These are phyloP conservation scores for Percopsis transmontana DNA, from an alignment of 2,113 vertebrate species.

Conservation along the genomic window DNA sequence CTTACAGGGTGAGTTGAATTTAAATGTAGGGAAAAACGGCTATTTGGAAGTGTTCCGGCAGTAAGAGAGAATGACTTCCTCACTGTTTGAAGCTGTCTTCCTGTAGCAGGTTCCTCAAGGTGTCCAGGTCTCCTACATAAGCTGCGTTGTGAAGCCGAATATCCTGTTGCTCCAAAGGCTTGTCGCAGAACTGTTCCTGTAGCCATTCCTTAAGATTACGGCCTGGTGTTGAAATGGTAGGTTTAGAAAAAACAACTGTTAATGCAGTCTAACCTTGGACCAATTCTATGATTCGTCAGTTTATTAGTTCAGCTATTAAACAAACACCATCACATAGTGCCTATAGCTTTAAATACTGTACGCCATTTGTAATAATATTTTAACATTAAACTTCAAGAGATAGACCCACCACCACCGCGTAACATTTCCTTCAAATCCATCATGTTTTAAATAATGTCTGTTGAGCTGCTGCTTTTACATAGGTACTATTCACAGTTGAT, in stretches of 20 bases:
- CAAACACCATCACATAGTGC: too few relatives aligned
- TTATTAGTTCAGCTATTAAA: not conserved
- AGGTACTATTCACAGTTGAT: too few relatives aligned
- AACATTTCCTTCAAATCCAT: too few relatives aligned
- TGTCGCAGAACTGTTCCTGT: conserved; percentile 91
- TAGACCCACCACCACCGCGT: too few relatives aligned
- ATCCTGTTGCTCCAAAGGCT: conserved; percentile 88
- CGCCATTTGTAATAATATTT: too few relatives aligned
- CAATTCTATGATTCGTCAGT: too few relatives aligned
- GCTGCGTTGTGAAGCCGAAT: conserved; percentile 90
- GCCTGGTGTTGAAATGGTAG: conserved; percentile 70
- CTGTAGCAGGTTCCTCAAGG: conserved; percentile 83
- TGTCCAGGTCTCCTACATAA: conserved; percentile 89
- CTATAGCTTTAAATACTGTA: not conserved
- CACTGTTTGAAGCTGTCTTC: conserved; percentile 88
- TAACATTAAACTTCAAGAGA: too few relatives aligned
- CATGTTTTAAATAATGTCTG: too few relatives aligned
- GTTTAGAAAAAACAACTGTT: not conserved
- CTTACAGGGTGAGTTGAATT: too few relatives aligned
- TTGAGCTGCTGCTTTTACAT: too few relatives aligned
- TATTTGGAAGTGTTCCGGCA: not conserved
- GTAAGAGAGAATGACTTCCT: conserved; percentile 15
- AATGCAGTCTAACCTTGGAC: too few relatives aligned
- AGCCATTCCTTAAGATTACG: conserved; percentile 94
- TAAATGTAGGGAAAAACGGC: not conserved